Percentiles rank a stretch among this genome's conserved stretches.
These are phyloP conservation scores for Danionella cerebrum DNA, from an alignment of 2,113 vertebrate genomes.

Conservation along the genomic window DNA sequence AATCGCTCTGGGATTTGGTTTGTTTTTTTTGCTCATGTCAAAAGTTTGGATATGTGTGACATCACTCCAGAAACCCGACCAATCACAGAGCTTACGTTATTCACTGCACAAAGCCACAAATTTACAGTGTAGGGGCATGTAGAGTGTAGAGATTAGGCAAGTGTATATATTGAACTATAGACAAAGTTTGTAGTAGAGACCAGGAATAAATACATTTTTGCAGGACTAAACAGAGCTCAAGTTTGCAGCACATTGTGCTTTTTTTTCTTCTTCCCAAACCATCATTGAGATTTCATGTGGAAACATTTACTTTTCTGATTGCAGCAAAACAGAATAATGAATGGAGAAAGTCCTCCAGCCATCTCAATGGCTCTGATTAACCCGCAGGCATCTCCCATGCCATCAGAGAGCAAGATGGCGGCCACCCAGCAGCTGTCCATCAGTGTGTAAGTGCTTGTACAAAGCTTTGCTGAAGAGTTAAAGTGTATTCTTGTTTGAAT, in stretches of 20 bases:
- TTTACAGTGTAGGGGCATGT: too few species aligned
- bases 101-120: too few species aligned
- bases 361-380: conserved; percentile 66
- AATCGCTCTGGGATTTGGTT: too few species aligned
- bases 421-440: conserved; percentile 70
- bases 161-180: too few species aligned
- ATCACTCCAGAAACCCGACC: too few species aligned
- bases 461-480: neutral
- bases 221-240: too few species aligned
- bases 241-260: too few species aligned
- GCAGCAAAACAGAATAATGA: conserved; percentile 60
- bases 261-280: neutral
- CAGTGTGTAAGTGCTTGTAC: conserved; percentile 65
- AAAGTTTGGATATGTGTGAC: too few species aligned
- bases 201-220: neutral
- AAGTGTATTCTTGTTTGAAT: neutral
- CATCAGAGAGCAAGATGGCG: conserved; percentile 56
- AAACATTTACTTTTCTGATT: conserved; percentile 19
- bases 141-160: too few species aligned
- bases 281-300: neutral
- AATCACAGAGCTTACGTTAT: too few species aligned
- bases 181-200: too few species aligned
- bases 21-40: too few species aligned
- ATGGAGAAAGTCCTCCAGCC: conserved; percentile 52
- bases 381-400: conserved; percentile 53